Conservation (phyloP, 2,113 vertebrate species). For the Tetrao urogallus region DNA sequence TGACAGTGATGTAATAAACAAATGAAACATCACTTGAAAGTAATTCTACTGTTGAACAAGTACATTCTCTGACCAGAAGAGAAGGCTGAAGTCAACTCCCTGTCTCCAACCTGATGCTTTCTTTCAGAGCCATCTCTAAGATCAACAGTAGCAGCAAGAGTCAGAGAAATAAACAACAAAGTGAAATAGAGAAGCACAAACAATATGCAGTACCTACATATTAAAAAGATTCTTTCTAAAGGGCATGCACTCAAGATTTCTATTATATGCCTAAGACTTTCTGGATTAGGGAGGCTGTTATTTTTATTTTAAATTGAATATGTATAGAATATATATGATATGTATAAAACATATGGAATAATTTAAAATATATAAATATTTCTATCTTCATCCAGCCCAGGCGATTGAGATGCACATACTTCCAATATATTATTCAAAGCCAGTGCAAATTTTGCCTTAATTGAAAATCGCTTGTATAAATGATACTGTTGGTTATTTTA, state of each 20-base stretch:
- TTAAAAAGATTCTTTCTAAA: neutral
- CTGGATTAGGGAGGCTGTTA: neutral
- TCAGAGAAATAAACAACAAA: neutral
- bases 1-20: neutral
- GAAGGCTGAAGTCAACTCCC: neutral
- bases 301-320: neutral
- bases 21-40: neutral
- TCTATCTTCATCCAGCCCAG: neutral
- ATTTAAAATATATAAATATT: neutral
- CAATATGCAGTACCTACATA: neutral
- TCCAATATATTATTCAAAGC: neutral
- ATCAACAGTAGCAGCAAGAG: neutral
- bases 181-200: neutral
- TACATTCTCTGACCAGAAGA: neutral
- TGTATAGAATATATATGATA: neutral
- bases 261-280: neutral
- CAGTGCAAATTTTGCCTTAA: constrained; percentile 8
- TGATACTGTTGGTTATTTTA: neutral
- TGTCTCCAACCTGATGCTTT: neutral
- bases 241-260: neutral
- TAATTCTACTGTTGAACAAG: neutral
- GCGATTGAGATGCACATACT: neutral
- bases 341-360: neutral
- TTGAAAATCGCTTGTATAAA: neutral
- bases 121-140: neutral